Evolutionary conservation across 2,797 vertebrate genomes (phyloP).

Genomic region (Microhierax caerulescens): DNA sequence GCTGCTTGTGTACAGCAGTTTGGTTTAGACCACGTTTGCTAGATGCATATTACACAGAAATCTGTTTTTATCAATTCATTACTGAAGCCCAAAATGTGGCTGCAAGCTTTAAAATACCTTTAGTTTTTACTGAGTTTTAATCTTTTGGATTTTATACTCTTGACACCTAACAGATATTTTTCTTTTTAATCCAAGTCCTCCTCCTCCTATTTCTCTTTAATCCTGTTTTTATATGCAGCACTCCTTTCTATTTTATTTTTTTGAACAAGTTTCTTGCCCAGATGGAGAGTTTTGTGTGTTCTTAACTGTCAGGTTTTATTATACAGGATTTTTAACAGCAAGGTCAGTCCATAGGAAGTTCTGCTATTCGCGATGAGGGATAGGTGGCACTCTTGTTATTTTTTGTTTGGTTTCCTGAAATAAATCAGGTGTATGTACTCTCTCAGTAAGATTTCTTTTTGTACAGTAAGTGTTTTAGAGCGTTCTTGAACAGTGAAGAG

Average conservation of each 20-base stretch:
- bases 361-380: not conserved
- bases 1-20: not conserved
- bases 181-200: not conserved
- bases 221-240: not conserved
- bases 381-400: conserved; percentile 50
- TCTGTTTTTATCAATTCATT: not conserved
- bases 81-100: not conserved
- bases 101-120: not conserved
- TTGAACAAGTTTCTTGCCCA: not conserved
- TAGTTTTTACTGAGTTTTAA: not conserved
- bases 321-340: not conserved
- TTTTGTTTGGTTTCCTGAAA: conserved; percentile 25
- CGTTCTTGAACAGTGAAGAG: conserved; percentile 10
- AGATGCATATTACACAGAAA: not conserved
- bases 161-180: not conserved
- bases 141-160: not conserved
- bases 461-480: conserved; percentile 1
- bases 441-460: not conserved
- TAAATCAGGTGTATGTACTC: not conserved
- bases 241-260: not conserved
- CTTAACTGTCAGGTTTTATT: not conserved
- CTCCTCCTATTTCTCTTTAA: not conserved
- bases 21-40: not conserved
- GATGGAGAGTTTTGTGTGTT: not conserved
- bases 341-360: not conserved